Conservation (phyloP, 1,140 invertebrate species). For the Paraescarpia echinospica region DNA sequence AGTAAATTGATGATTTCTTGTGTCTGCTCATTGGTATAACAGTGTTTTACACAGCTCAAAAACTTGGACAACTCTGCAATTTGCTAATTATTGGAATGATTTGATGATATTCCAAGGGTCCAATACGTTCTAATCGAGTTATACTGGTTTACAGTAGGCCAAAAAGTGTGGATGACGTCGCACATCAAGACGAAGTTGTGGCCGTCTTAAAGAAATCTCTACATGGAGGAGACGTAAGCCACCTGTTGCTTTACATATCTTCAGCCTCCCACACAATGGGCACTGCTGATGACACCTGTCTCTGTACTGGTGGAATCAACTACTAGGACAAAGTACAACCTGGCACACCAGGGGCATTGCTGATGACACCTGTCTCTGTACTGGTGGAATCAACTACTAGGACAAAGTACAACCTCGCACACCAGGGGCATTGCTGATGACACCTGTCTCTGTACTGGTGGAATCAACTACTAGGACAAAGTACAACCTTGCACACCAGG, state of each 20-base stretch:
- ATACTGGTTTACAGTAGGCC: constrained; percentile 73
- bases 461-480: too few relatives aligned
- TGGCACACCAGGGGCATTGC: too few relatives aligned
- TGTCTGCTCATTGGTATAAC: not conserved
- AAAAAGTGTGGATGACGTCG: constrained; percentile 90
- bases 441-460: too few relatives aligned
- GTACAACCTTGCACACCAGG: too few relatives aligned
- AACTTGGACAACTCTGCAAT: not conserved
- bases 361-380: too few relatives aligned
- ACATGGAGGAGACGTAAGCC: constrained; percentile 62
- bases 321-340: too few relatives aligned
- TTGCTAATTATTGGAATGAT: not conserved
- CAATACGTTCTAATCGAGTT: constrained; percentile 17
- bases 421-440: too few relatives aligned
- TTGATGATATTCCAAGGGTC: not conserved
- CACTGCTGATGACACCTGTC: too few relatives aligned
- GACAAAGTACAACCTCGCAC: too few relatives aligned
- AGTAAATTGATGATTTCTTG: not conserved
- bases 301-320: too few relatives aligned
- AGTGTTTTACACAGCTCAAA: not conserved
- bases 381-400: too few relatives aligned
- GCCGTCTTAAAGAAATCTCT: constrained; percentile 81
- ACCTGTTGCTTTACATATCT: not conserved
- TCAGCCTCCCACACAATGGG: not conserved
- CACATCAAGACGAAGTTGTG: constrained; percentile 95